Conservation (phyloP, 2,888 invertebrate genomes). For the Gastrophysa polygoni region DNA sequence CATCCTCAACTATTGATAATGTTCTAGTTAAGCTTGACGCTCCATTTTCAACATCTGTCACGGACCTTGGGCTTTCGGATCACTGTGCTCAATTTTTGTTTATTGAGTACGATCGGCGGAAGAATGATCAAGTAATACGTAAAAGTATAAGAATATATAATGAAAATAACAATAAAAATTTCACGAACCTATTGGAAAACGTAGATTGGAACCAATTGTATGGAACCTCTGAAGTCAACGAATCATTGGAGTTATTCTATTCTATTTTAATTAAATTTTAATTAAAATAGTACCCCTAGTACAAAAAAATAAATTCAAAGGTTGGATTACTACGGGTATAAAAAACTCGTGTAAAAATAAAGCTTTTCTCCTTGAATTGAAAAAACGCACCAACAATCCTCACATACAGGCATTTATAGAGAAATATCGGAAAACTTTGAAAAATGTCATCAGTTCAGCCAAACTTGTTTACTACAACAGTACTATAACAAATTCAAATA, state of each 20-base stretch:
- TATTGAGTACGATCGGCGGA: neutral
- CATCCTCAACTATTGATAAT: constrained; percentile 9
- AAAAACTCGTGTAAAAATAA: too few species aligned
- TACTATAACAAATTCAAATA: neutral
- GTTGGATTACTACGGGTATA: too few species aligned
- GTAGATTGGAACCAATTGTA: too few species aligned
- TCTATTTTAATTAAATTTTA: too few species aligned
- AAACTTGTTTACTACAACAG: neutral
- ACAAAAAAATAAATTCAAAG: too few species aligned
- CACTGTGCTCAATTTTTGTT: too few species aligned
- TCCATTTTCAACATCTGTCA: neutral
- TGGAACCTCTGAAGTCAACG: too few species aligned
- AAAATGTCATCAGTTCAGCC: neutral
- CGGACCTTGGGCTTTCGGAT: neutral
- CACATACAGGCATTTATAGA: neutral
- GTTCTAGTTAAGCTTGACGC: neutral
- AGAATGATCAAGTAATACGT: neutral
- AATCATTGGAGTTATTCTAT: too few species aligned
- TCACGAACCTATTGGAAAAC: too few species aligned
- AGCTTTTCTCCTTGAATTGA: neutral
- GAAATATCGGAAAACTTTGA: neutral
- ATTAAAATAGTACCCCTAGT: too few species aligned
- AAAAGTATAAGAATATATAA: too few species aligned
- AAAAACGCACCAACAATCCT: neutral
- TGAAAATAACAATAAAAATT: too few species aligned